These are phyloP conservation scores for Eurytemora carolleeae DNA, from an alignment of 1,140 invertebrate genomes.

Conservation along the genomic window DNA sequence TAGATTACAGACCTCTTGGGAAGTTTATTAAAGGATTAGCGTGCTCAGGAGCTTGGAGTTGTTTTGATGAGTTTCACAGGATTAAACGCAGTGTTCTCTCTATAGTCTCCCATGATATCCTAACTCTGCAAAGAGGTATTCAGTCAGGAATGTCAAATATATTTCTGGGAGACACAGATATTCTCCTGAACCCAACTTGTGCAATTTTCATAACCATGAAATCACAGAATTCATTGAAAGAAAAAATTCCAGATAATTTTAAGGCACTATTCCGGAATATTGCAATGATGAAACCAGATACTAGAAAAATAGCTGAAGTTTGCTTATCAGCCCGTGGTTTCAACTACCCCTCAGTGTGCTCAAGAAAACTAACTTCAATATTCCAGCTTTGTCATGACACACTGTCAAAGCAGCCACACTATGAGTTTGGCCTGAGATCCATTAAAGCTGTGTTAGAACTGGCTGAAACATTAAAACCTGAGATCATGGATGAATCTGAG, in stretches of 20 bases:
- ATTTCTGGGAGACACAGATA: constrained; percentile 69
- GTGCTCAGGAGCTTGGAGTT: constrained; percentile 87
- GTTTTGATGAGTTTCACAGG: constrained; percentile 78
- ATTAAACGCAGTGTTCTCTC: constrained; percentile 55
- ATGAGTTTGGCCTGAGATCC: constrained; percentile 61
- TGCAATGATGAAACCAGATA: constrained; percentile 96
- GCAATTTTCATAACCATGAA: constrained; percentile 94
- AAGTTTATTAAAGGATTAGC: constrained; percentile 94
- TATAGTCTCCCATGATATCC: constrained; percentile 68
- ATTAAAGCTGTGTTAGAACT: constrained; percentile 32
- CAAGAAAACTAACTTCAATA: constrained; percentile 82
- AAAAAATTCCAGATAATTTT: constrained; percentile 80
- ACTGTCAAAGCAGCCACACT: constrained; percentile 79
- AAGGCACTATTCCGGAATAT: constrained; percentile 85
- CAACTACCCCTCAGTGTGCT: constrained; percentile 57
- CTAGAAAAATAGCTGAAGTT: constrained; percentile 81
- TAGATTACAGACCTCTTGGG: constrained; percentile 78
- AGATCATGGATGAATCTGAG: not conserved
- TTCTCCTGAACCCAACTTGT: constrained; percentile 62
- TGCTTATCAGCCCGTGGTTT: constrained; percentile 86
- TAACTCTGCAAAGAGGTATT: constrained; percentile 53
- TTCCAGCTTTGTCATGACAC: constrained; percentile 85
- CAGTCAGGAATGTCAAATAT: constrained; percentile 41
- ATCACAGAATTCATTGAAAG: constrained; percentile 73
- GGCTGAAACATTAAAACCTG: constrained; percentile 23